Conservation (phyloP, 2,797 vertebrate species). For the Phaenicophaeus curvirostris region DNA sequence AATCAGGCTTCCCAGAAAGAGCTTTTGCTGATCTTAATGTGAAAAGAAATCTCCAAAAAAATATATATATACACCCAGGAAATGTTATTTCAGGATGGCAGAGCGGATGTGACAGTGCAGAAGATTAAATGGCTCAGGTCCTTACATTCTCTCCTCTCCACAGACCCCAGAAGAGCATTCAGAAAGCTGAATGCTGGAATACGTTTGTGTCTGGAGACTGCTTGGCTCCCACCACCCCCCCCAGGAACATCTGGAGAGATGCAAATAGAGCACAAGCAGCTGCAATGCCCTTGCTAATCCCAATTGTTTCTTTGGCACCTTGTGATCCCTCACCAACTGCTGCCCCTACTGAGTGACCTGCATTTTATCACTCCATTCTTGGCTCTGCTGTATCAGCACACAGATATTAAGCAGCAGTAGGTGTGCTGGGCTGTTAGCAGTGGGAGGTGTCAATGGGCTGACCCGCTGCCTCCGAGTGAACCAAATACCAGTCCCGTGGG, state of each 20-base stretch:
- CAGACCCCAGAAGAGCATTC: not conserved
- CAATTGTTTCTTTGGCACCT: not conserved
- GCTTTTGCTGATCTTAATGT: conserved; percentile 47
- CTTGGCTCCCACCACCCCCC: not conserved
- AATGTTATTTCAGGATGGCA: conserved; percentile 50
- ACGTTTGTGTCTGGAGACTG: not conserved
- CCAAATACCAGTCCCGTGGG: not conserved
- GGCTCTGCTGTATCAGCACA: not conserved
- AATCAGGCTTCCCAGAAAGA: conserved; percentile 50
- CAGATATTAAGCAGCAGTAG: not conserved
- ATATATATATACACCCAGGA: not conserved
- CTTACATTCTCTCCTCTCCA: conserved; percentile 18
- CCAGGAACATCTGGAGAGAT: conserved; percentile 33
- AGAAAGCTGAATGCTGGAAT: conserved; percentile 4
- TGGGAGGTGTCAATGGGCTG: not conserved
- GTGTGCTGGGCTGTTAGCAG: not conserved
- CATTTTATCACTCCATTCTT: not conserved
- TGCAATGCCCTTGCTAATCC: not conserved
- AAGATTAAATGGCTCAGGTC: conserved; percentile 30
- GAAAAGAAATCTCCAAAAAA: conserved; percentile 45
- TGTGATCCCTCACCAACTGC: not conserved
- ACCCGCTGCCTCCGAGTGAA: not conserved
- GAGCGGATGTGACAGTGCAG: conserved; percentile 36
- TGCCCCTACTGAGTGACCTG: not conserved
- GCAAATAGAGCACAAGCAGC: conserved; percentile 11